Conservation (phyloP, 2,888 invertebrate species). For the Protula sp. region DNA sequence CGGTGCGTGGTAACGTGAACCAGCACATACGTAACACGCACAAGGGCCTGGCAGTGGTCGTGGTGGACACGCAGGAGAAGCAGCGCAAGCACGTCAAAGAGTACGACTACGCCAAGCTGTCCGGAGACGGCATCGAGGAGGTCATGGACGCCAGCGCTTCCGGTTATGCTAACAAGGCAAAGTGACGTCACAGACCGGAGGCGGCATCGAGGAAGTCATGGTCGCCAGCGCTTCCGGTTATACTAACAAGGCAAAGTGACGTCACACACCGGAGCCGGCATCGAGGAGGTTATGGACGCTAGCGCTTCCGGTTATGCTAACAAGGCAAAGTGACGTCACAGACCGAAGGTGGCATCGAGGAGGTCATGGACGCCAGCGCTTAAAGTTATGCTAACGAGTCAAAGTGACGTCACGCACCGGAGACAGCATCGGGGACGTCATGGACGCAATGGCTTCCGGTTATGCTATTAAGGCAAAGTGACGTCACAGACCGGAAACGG, state of each 20-base stretch:
- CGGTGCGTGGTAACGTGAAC: constrained; percentile 24
- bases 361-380: background rate
- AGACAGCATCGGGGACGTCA: constrained; percentile 8
- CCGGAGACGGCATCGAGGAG: constrained; percentile 12
- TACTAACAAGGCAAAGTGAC: too few species aligned
- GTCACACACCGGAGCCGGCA: constrained; percentile 8
- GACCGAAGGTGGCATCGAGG: constrained; percentile 10
- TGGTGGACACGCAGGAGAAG: constrained; percentile 15
- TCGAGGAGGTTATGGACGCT: constrained; percentile 3
- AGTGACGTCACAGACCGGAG: too few species aligned
- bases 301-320: background rate
- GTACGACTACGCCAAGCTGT: constrained; percentile 14
- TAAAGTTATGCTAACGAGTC: background rate
- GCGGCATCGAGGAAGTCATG: constrained; percentile 8
- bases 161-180: too few species aligned
- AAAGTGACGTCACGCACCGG: too few species aligned
- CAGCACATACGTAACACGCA: constrained; percentile 26
- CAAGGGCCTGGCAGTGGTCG: constrained; percentile 14
- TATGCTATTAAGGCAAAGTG: too few species aligned
- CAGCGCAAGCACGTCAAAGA: constrained; percentile 5
- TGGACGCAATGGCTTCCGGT: background rate
- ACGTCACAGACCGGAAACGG: too few species aligned
- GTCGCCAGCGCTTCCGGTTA: background rate
- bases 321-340: too few species aligned
- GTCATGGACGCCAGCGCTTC: background rate